Conservation (phyloP, 2,888 invertebrate genomes). For the Eristalis arbustorum region DNA sequence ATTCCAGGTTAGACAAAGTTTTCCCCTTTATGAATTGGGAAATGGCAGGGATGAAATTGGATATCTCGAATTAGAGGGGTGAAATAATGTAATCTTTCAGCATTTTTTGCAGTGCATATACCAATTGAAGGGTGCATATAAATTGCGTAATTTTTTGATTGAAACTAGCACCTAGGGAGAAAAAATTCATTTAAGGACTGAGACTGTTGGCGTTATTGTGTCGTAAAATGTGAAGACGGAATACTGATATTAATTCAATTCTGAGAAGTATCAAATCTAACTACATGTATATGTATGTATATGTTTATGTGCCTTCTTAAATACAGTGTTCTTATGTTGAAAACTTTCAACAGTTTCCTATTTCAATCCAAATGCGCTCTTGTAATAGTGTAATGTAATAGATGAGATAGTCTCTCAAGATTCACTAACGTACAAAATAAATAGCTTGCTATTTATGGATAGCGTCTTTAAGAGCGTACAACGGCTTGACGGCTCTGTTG, state of each 20-base stretch:
- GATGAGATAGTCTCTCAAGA: no score
- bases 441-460: no score
- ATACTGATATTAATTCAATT: neutral
- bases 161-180: constrained; percentile 67
- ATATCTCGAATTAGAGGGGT: constrained; percentile 45
- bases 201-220: constrained; percentile 26
- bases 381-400: no score
- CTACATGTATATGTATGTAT: no score
- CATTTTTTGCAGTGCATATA: constrained; percentile 39
- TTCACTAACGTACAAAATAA: no score
- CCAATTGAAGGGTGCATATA: constrained; percentile 61
- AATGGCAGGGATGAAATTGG: constrained; percentile 13
- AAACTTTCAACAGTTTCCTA: no score
- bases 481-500: no score
- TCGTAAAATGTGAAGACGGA: neutral
- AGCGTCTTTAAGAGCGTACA: no score
- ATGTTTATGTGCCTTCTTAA: no score
- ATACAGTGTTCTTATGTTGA: no score
- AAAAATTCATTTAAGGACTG: constrained; percentile 57
- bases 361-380: no score
- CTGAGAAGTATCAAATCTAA: neutral
- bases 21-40: constrained; percentile 6
- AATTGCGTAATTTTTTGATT: constrained; percentile 64
- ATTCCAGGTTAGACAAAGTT: constrained; percentile 28
- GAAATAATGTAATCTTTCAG: constrained; percentile 57